Base-by-base conservation (phyloP, 2,888 invertebrate species). In the Encarsia formosa region DNA sequence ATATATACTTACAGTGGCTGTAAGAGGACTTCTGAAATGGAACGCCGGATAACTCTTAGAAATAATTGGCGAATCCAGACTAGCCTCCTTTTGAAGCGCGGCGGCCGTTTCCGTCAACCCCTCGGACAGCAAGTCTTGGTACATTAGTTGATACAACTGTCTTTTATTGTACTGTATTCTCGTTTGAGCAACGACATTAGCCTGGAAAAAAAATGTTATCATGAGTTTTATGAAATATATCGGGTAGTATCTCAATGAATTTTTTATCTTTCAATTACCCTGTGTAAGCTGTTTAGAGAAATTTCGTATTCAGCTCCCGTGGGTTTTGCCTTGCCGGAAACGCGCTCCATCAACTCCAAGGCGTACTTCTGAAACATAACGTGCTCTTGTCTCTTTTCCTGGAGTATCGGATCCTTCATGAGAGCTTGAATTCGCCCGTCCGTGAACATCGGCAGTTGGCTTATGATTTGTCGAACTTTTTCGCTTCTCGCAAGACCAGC, bases 321-420 rank as follows among this genome's bases (percentile, higher is more conserved):
- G 29, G 88, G 84, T 63, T 89, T 90, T n/a, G 87, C 84, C 77
- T 92, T 92, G 1, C 96, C 96, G 2, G 92, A 91, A 0, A 97
- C 88, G 1, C 89, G 78, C 71, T 95, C 94, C 54, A 99, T 79
- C 32, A 99, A 75, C 65, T 93, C 91, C 11, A 92, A 75, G 0
- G 95, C 96, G 71, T 94, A 91, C 67, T 91, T 92, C 75, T 96
- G 96, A 73, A 99, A 99, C 74, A 87, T 85, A 0, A 93, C 90
- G 75, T 99, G 98, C 65, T 97, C 96, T 60, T 89, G 87, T 0
- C 95, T 81, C 74, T 95, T 96, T 75, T 99, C 98, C 76, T 96
- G 95, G 1, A 97, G 79, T 56, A 99, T 92, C 11, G 98, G 98
- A 75, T 97, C 96, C 48, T 92, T 87, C 91, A 97, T 96, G 49